These are phyloP conservation scores for Catocala nupta DNA, from an alignment of 2,888 invertebrate genomes.

Conservation along the genomic window DNA sequence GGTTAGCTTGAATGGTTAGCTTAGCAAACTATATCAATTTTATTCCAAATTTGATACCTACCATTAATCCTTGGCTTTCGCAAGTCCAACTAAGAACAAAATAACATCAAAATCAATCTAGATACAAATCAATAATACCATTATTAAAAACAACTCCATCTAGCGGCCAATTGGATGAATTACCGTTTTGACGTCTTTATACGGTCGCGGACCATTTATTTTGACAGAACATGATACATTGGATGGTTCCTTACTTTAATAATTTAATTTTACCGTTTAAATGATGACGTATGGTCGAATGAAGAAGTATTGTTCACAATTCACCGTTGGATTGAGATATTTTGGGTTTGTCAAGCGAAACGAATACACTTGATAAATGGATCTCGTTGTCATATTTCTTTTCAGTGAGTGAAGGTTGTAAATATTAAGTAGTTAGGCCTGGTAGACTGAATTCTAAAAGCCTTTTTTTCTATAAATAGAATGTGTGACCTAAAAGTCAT, in stretches of 20 bases:
- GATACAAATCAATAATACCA: constrained; percentile 40
- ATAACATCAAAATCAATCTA: constrained; percentile 35
- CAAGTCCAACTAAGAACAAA: background rate
- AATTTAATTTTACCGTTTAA: constrained; percentile 69
- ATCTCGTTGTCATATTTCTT: no score
- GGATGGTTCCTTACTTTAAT: constrained; percentile 49
- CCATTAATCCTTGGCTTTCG: constrained; percentile 3
- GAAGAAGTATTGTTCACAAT: constrained; percentile 21
- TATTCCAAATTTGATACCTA: constrained; percentile 4
- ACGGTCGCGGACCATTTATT: constrained; percentile 54
- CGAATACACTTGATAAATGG: background rate
- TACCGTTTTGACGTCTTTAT: constrained; percentile 2
- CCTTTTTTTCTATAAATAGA: no score
- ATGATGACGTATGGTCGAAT: constrained; percentile 56
- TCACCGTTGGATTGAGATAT: constrained; percentile 57
- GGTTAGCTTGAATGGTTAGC: background rate
- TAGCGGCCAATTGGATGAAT: constrained; percentile 16
- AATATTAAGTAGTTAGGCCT: no score
- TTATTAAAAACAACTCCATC: constrained; percentile 16
- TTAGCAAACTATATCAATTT: background rate
- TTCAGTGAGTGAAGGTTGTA: no score
- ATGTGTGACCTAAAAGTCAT: no score
- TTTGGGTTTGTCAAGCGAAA: constrained; percentile 44
- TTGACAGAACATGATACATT: constrained; percentile 62
- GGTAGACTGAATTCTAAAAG: no score